phyloP scores from a whole-genome alignment of 2,797 vertebrate genomes.

The Crenichthys baileyi region DNA sequence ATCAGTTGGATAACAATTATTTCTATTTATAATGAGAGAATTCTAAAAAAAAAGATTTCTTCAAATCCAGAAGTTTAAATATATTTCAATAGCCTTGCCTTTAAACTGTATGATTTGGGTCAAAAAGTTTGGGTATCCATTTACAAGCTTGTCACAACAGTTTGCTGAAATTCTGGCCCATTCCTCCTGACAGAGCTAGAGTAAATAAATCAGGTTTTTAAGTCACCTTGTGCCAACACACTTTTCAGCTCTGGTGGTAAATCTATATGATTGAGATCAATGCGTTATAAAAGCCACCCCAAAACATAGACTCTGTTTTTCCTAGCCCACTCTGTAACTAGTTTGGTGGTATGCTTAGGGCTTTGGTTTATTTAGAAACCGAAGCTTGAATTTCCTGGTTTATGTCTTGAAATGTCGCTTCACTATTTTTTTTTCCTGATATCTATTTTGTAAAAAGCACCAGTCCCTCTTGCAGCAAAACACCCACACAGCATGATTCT shows the following conservation, averaged over 20 bases:
- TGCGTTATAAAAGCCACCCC: no score
- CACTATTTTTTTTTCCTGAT: neutral
- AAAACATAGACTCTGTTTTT: neutral
- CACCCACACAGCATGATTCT: neutral
- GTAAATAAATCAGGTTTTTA: no score
- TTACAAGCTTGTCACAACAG: no score
- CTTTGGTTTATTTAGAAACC: neutral
- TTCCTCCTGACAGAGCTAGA: no score
- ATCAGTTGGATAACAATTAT: neutral
- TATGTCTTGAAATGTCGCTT: neutral
- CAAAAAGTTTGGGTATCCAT: no score
- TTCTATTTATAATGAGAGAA: neutral
- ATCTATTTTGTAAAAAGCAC: neutral
- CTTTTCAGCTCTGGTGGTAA: no score
- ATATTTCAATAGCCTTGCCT: no score
- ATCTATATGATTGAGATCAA: no score
- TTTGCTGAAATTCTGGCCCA: no score
- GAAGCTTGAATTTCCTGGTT: neutral
- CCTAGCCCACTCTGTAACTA: neutral
- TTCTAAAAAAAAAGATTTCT: neutral
- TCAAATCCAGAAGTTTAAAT: no score
- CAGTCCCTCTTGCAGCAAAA: neutral
- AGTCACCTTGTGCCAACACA: no score
- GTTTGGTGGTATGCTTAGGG: neutral
- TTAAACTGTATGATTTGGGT: no score